Percentiles rank a stretch among this genome's conserved stretches.
phyloP scores from a whole-genome alignment of 2,888 invertebrate species.

The Silvanus unidentatus region DNA sequence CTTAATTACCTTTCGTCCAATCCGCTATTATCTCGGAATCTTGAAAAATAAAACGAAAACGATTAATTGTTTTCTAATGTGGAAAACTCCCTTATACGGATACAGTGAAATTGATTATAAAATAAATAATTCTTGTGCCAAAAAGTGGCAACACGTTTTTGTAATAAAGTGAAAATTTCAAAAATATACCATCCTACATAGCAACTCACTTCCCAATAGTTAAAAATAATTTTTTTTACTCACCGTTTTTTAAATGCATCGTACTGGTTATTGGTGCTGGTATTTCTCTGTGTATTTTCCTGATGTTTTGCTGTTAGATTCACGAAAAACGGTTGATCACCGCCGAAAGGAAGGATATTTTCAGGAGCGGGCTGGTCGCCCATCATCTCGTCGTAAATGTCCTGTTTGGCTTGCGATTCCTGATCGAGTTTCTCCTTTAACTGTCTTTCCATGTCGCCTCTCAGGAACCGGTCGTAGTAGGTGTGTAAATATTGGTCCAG shows the following conservation, averaged over 20 bases:
- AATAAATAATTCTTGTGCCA: too few relatives aligned
- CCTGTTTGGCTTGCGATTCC: not conserved
- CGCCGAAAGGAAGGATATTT: not conserved
- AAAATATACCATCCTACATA: too few relatives aligned
- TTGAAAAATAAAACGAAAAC: conserved; percentile 12
- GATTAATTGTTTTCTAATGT: not conserved
- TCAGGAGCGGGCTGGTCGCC: conserved; percentile 21
- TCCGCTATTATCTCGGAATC: conserved; percentile 14
- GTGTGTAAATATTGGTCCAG: conserved; percentile 17
- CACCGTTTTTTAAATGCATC: conserved; percentile 20
- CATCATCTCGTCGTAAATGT: conserved; percentile 25
- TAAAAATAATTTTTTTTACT: conserved; percentile 7
- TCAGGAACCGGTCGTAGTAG: conserved; percentile 19
- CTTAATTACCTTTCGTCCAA: conserved; percentile 19
- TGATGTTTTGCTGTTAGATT: too few relatives aligned
- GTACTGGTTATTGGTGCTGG: conserved; percentile 14
- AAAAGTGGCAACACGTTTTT: too few relatives aligned
- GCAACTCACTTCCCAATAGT: too few relatives aligned
- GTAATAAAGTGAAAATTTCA: too few relatives aligned
- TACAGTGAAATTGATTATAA: too few relatives aligned
- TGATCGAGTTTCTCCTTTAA: not conserved
- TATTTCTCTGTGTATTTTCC: not conserved
- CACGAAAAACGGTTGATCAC: not conserved
- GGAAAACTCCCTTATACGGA: too few relatives aligned
- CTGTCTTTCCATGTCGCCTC: not conserved